Conservation (phyloP, 2,888 invertebrate genomes). For the Cerceris rybyensis region DNA sequence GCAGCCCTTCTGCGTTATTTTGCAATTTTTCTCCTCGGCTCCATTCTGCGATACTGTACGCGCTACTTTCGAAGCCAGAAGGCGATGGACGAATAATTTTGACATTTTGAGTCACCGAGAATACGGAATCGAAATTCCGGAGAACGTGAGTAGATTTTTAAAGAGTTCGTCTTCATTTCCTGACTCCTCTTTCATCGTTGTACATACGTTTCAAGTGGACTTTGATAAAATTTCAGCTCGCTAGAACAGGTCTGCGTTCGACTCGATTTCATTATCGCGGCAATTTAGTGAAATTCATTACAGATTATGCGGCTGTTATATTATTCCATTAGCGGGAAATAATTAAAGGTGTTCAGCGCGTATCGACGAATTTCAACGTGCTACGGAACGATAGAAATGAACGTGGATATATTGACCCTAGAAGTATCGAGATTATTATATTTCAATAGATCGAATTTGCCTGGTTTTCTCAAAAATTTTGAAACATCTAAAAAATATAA, state of each 20-base stretch:
- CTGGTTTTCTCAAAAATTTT: no score
- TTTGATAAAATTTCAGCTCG: not conserved
- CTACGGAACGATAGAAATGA: not conserved
- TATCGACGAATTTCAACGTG: slow-evolving; percentile 10
- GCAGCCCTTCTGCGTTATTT: not conserved
- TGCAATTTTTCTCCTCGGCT: not conserved
- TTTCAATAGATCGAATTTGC: not conserved
- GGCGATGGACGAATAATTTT: not conserved
- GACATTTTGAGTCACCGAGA: not conserved
- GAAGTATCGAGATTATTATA: not conserved
- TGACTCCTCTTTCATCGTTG: no score
- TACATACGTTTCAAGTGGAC: no score
- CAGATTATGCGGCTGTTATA: slow-evolving; percentile 25
- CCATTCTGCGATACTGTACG: not conserved
- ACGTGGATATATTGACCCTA: not conserved
- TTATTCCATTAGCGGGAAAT: slow-evolving; percentile 31
- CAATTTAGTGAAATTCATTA: slow-evolving; percentile 48
- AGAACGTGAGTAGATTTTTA: not conserved
- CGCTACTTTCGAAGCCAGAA: not conserved
- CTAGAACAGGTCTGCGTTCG: not conserved
- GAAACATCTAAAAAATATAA: no score
- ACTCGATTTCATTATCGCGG: slow-evolving; percentile 31
- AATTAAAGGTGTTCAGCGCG: slow-evolving; percentile 28
- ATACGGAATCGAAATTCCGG: not conserved
- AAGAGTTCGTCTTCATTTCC: not conserved